A percentile compares a stretch with the other conserved stretches of the same genome.
Conservation (phyloP, 2,888 invertebrate genomes). For the Dicycla oo region DNA sequence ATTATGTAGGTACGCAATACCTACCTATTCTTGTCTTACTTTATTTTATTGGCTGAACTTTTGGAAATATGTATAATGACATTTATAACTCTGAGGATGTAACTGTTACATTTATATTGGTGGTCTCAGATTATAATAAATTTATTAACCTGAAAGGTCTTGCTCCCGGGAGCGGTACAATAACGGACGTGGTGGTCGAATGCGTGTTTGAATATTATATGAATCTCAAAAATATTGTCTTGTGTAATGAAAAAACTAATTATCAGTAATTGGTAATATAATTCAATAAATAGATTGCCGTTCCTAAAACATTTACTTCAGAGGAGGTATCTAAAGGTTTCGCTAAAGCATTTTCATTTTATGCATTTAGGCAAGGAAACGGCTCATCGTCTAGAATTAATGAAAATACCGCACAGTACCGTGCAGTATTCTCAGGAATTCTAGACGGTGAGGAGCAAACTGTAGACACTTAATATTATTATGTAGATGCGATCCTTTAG, state of each 20-base stretch:
- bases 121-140: no score
- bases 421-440: background rate
- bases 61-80: no score
- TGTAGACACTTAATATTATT: conserved; percentile 2
- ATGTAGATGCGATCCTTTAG: background rate
- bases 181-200: background rate
- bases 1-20: background rate
- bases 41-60: background rate
- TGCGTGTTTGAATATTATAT: background rate
- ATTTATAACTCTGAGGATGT: background rate
- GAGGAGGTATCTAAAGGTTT: background rate
- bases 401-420: background rate
- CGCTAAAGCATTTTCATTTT: background rate
- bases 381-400: background rate
- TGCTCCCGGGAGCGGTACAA: background rate
- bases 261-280: no score
- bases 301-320: background rate
- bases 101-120: background rate
- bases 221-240: background rate
- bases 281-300: no score
- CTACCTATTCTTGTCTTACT: background rate
- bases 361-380: conserved; percentile 1
- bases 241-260: no score
- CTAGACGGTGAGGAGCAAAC: conserved; percentile 1
- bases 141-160: background rate